Percentiles rank a stretch among this genome's conserved stretches.
phyloP scores from a whole-genome alignment of 2,797 vertebrate species.

The Xenopus petersii region DNA sequence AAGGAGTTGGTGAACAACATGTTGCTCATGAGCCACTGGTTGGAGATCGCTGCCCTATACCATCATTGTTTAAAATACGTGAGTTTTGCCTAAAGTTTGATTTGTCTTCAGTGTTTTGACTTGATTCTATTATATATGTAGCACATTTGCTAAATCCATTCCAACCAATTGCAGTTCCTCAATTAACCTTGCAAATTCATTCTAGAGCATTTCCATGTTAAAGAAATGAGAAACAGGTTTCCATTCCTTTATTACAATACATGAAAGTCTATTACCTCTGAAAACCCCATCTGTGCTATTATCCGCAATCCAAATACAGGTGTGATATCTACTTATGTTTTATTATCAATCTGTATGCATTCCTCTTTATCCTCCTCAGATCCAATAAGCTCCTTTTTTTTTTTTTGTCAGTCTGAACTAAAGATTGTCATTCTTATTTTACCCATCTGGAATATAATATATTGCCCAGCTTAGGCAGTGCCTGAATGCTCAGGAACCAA shows the following conservation, averaged over 20 bases:
- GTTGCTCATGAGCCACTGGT: too few species aligned
- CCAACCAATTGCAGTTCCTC: constrained; percentile 1
- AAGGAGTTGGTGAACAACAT: too few species aligned
- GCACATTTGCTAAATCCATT: constrained; percentile 3
- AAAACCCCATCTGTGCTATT: too few species aligned
- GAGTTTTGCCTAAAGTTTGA: too few species aligned
- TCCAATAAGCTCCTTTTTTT: background rate
- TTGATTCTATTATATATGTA: background rate
- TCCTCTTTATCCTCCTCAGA: background rate
- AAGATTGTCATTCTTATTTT: background rate
- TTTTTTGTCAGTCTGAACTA: background rate
- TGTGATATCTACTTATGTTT: too few species aligned
- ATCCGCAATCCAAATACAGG: too few species aligned
- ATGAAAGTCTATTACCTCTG: too few species aligned
- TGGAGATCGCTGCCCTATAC: too few species aligned
- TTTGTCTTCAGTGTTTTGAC: too few species aligned
- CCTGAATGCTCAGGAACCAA: background rate
- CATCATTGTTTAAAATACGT: too few species aligned
- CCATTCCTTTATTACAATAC: background rate
- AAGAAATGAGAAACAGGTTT: background rate
- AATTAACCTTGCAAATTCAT: background rate
- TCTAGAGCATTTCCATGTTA: background rate
- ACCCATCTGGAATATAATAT: constrained; percentile 1
- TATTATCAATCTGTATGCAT: background rate
- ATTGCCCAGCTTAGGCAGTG: background rate